Conservation (phyloP, 2,113 vertebrate species). For the Bambusicola thoracicus region DNA sequence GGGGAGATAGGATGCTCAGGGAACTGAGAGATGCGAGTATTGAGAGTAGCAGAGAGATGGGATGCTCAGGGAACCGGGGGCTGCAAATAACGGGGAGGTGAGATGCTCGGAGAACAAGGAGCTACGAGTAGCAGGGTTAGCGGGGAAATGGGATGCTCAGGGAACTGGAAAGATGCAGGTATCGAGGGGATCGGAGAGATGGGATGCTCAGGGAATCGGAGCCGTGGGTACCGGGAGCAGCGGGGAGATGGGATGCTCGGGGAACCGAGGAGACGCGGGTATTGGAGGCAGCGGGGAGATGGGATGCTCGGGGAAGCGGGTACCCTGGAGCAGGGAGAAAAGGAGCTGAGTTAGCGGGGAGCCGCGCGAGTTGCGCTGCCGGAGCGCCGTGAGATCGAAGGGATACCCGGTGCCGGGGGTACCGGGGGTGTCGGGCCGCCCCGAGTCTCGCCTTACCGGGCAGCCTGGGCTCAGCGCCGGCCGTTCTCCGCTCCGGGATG, state of each 20-base stretch:
- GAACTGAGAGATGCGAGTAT: neutral
- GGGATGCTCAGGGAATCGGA: neutral
- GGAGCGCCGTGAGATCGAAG: fast-evolving
- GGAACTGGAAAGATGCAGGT: neutral
- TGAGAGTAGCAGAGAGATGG: neutral
- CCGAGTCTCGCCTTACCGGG: neutral
- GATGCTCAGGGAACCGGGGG: neutral
- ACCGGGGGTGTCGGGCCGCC: fast-evolving
- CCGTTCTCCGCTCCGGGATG: neutral
- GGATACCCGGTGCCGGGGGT: fast-evolving
- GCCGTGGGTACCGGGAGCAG: too few species aligned
- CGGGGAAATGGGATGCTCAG: neutral
- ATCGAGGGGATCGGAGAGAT: neutral
- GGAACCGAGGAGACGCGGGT: neutral
- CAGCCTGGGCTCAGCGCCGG: neutral
- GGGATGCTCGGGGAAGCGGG: neutral
- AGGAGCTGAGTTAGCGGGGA: fast-evolving
- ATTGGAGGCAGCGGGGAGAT: neutral
- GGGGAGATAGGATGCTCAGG: neutral
- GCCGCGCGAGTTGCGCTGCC: fast-evolving
- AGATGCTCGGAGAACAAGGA: neutral
- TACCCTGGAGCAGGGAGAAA: fast-evolving
- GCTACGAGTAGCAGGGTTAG: neutral
- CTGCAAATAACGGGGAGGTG: neutral
- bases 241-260: neutral